A percentile compares a stretch with the other conserved stretches of the same genome.
These are phyloP conservation scores for Chrysotoxum bicinctum DNA, from an alignment of 2,888 invertebrate genomes.

Conservation along the genomic window DNA sequence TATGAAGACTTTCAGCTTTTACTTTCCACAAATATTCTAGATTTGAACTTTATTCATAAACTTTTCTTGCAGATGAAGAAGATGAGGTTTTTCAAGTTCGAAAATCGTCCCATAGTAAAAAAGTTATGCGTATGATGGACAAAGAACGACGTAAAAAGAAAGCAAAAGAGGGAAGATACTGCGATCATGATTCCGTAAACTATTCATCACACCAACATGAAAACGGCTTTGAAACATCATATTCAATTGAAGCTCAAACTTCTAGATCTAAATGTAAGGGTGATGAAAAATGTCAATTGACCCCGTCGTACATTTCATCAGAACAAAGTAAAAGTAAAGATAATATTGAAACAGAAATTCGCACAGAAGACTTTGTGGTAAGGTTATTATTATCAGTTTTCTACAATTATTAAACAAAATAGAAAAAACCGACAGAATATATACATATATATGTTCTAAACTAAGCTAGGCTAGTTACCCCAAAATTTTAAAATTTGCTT, in stretches of 20 bases:
- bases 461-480: background rate
- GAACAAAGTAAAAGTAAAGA: constrained; percentile 81
- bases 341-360: constrained; percentile 86
- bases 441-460: background rate
- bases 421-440: background rate
- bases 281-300: constrained; percentile 48
- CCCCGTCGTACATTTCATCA: constrained; percentile 44
- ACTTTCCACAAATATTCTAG: background rate
- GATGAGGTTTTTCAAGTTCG: constrained; percentile 97
- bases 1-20: background rate
- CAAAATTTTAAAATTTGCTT: background rate
- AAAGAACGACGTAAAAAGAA: constrained; percentile 85
- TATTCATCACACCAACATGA: constrained; percentile 9
- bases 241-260: constrained; percentile 14
- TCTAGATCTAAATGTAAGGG: constrained; percentile 1
- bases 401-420: background rate
- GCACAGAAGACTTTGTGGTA: constrained; percentile 88
- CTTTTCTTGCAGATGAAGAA: constrained; percentile 84
- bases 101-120: constrained; percentile 96
- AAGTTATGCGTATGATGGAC: constrained; percentile 91
- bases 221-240: background rate
- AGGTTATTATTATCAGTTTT: constrained; percentile 82
- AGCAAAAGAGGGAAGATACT: constrained; percentile 77
- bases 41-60: constrained; percentile 36
- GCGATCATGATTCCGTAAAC: constrained; percentile 66